Conservation (phyloP, 2,888 invertebrate species). For the Stenoptilia bipunctidactyla region DNA sequence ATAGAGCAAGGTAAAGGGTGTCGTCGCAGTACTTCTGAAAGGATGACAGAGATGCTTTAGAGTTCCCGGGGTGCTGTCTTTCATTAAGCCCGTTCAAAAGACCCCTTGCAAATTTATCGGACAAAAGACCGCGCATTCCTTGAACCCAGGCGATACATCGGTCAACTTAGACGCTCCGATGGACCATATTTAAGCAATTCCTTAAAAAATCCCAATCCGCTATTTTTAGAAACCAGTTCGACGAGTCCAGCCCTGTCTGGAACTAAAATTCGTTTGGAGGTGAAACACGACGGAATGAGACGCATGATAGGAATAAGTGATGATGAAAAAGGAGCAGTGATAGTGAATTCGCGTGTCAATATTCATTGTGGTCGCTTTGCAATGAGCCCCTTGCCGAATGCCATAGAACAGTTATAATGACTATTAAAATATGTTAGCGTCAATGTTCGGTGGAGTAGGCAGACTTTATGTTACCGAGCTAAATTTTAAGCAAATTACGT, state of each 20-base stretch:
- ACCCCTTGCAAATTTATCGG: not conserved
- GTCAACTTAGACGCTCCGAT: not conserved
- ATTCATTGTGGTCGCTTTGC: not conserved
- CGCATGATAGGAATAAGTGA: not conserved
- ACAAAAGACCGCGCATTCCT: not conserved
- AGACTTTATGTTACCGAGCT: no score
- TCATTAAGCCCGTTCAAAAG: no score
- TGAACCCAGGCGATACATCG: not conserved
- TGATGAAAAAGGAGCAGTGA: not conserved
- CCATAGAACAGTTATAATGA: constrained; percentile 1
- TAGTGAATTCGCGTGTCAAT: not conserved
- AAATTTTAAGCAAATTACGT: no score
- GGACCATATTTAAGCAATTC: constrained; percentile 29
- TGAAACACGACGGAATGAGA: constrained; percentile 61
- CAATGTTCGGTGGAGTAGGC: no score
- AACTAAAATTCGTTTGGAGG: constrained; percentile 60
- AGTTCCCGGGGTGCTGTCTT: no score
- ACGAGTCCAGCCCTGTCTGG: constrained; percentile 56
- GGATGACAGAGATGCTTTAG: no score
- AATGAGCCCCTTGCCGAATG: not conserved
- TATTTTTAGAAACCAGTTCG: constrained; percentile 66
- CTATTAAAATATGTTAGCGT: no score
- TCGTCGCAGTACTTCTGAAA: no score
- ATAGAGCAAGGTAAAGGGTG: no score
- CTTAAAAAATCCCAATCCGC: constrained; percentile 46